Conservation (phyloP, 2,797 vertebrate species). For the Simalia tracyae region DNA sequence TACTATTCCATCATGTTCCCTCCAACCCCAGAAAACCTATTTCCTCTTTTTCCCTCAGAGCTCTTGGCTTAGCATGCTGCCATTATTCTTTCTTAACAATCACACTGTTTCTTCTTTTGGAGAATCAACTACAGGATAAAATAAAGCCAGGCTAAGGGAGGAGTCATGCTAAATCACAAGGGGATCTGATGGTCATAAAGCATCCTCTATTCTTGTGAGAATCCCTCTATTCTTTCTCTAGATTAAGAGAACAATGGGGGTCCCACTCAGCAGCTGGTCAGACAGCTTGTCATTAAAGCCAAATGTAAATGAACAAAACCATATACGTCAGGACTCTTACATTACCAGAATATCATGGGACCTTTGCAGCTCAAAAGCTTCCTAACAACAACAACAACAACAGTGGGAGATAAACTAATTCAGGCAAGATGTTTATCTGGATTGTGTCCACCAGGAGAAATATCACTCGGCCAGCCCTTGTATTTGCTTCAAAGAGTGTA, state of each 20-base stretch:
- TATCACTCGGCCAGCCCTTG: not conserved
- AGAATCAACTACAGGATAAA: not conserved
- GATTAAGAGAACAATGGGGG: slow-evolving; percentile 8
- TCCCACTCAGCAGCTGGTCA: not conserved
- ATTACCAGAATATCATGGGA: slow-evolving; percentile 4
- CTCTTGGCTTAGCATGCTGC: not conserved
- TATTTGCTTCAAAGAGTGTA: slow-evolving; percentile 65
- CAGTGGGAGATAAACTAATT: not conserved
- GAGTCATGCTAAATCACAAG: not conserved
- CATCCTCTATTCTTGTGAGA: not conserved
- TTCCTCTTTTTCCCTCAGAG: not conserved
- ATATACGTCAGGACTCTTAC: slow-evolving; percentile 1
- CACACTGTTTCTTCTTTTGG: not conserved
- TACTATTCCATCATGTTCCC: not conserved
- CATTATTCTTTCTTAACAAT: not conserved
- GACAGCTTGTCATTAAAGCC: slow-evolving; percentile 25
- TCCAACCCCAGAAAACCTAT: not conserved
- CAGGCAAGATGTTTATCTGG: slow-evolving; percentile 10
- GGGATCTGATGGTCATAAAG: not conserved
- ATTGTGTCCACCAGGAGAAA: not conserved
- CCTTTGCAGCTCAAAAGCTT: not conserved
- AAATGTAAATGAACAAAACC: slow-evolving; percentile 19
- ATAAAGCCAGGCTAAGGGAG: not conserved
- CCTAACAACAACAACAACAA: not conserved
- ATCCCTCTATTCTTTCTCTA: not conserved